A percentile compares a stretch with the other conserved stretches of the same genome.
phyloP scores from a whole-genome alignment of 2,888 invertebrate genomes.

The Cactoblastis cactorum region DNA sequence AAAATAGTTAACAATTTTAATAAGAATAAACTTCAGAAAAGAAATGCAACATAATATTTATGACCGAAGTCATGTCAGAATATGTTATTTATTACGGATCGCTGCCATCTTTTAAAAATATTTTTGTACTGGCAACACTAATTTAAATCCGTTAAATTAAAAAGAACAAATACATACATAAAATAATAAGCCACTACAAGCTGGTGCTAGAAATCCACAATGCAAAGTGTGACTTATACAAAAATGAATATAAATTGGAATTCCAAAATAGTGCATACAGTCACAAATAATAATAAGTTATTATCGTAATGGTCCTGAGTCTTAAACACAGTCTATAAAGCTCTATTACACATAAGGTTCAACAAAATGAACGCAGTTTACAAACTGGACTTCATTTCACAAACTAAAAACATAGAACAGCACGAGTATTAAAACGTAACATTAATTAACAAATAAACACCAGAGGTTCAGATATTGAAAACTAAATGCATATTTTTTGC shows the following conservation, averaged over 20 bases:
- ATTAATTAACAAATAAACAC: slow-evolving; percentile 52
- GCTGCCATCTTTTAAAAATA: slow-evolving; percentile 22
- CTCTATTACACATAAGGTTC: slow-evolving; percentile 61
- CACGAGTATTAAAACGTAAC: slow-evolving; percentile 58
- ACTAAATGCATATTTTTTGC: slow-evolving; percentile 52
- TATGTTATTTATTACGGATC: slow-evolving; percentile 21
- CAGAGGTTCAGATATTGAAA: slow-evolving; percentile 58
- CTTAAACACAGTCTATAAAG: slow-evolving; percentile 71
- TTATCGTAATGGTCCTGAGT: slow-evolving; percentile 73
- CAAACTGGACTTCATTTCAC: slow-evolving; percentile 44
- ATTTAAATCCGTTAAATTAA: slow-evolving; percentile 28
- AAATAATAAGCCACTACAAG: slow-evolving; percentile 64
- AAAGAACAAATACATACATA: slow-evolving; percentile 37
- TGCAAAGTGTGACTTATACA: slow-evolving; percentile 54
- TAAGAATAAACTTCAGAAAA: slow-evolving; percentile 27
- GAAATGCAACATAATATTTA: slow-evolving; percentile 35
- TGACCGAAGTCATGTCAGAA: slow-evolving; percentile 16
- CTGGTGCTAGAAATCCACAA: slow-evolving; percentile 55
- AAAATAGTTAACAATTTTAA: slow-evolving; percentile 27
- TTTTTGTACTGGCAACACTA: slow-evolving; percentile 34
- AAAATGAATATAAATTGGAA: slow-evolving; percentile 41
- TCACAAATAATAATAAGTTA: slow-evolving; percentile 47
- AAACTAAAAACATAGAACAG: slow-evolving; percentile 66
- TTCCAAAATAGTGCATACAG: slow-evolving; percentile 56
- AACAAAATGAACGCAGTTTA: slow-evolving; percentile 44